Evolutionary conservation across 2,797 vertebrate species (phyloP), one percentile per base, ranked within the genome.

Genomic region (Sylvia borin): DNA sequence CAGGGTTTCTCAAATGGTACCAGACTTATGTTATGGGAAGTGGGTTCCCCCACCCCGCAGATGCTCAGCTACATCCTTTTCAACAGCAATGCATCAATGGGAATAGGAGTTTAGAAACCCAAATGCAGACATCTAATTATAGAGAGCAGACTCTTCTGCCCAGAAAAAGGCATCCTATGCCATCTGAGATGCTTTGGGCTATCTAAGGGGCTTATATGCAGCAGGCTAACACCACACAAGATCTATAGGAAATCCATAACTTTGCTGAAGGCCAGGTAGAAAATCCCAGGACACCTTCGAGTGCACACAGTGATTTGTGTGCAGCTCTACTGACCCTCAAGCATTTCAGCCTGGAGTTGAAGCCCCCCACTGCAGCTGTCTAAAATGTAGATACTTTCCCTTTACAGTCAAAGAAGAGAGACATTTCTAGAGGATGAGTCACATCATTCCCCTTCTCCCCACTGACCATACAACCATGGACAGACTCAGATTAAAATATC

Each of bases 401-500:
- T 79, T 65, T 61, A 85, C 1, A 5, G 70, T 58, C 62, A 92
- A 79, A 87, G 32, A 53, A 50, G 31, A 87, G 53, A 84, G 32
- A 75, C 45, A 92, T 79, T 91, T 85, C 50, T 65, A 92, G 57
- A 89, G 71, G 51, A 79, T 85, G 79, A 93, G 72, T 85, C 91
- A 91, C 29, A 60, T 82, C 78, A 87, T 76, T 86, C 32, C 67
- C 77, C 32, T 87, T 72, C 55, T 93, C 61, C 19, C 34, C 26
- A 43, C 3, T 73, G 84, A 89, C 77, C 81, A 62, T n/a, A 82
- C 71, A 82, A 85, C 48, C 48, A 85, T 1, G 42, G 53, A 76
- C 40, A 94, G 60, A 82, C 40, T 36, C 60, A 71, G 87, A 93
- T 77, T 79, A 91, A 93, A 93, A 95, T 85, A 95, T 38, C 72